Base-by-base conservation (phyloP, 1,140 invertebrate species). In the Potamilus streckersoni region DNA sequence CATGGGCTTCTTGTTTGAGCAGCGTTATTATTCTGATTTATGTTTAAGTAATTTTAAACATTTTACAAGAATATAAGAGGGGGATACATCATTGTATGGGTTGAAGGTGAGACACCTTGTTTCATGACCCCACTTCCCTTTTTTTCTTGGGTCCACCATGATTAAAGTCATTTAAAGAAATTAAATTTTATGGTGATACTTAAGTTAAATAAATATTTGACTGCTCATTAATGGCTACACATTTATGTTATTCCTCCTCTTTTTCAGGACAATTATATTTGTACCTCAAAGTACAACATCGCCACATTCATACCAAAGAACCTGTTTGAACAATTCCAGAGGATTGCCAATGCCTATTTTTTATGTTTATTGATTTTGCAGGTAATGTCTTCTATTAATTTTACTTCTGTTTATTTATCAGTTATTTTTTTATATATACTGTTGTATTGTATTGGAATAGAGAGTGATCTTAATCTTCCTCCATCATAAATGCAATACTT, bases 331-430 rank as follows among this genome's bases (percentile, higher is more conserved):
- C 98, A 99, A 91, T 99, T 99, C 90, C 96, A 97, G 90, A 93
- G 97, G 77, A 95, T 98, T 83, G 97, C 98, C 70, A 99, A 99
- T 92, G 92, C 98, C 72, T 99, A 99, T 91, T 99, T 99, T 91
- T 94, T 99, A 85, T 95, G 97, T 86, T 97, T 99, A 82, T 96
- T 99, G 78, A 92, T 99, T 95, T 86, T 99, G 95, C 90, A 99
- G 99, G 93, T 99, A 98, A 92, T 95, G 65, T 58, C 23, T 19
- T 38, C n/a, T 23, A 27, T 17, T 38, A 16, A 69, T 65, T 38
- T 38, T 38, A 38, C 38, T 38, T 38, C 38, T 6, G 6, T 38
- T 38, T 27, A 27, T 27, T 27, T 27, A 27, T 27, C 27, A 27
- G 27, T 27, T 27, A 27, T n/a, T 38, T 38, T 38, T 38, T 38